Evolutionary conservation across 2,888 invertebrate species (phyloP), one percentile per base, ranked within the genome.

Genomic region (Coenonympha glycerion): DNA sequence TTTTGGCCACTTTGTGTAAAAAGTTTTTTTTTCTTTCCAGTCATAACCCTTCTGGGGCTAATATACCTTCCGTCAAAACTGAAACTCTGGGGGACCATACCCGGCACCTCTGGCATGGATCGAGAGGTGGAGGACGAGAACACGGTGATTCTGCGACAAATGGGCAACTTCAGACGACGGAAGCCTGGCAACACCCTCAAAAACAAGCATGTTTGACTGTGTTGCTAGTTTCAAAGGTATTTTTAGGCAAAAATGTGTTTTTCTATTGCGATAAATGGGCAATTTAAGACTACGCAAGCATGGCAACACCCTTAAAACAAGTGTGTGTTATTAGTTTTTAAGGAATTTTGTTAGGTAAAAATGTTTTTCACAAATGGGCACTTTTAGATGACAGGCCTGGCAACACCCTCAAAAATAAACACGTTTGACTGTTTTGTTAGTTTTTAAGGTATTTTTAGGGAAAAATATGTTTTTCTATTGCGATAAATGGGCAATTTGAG

Each of bases 41-140:
- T 90, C 49, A 83, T 93, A 60, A 93, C 93, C 1, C 80, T 93
- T 21, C 66, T 90, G 33, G 93, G 92, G 0, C 76, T 93, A 39
- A 88, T 92, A 57, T 92, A 92, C 65, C 77, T 93, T 49, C 93
- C 93, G 1, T 87, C 86, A 41, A 90, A 90, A 65, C 72, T 92
- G 54, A 90, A 90, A 60, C 81, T 92, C 1, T 92, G 92, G 88
- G 91, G 92, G 22, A 88, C 89, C 18, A 79, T 90, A 4, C 79
- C 88, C 0, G 86, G 86, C 1, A 71, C 71, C 0, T 80, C 83
- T 0, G 84, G 84, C 0, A 77, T 79, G 78, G 78, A 78, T 6
- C 63, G 87, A 3, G 91, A 91, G 16, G 66, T 89, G 0, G 92
- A 92, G 52, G 93, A 93, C 60, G 93, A 93, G 65, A 92, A 92